phyloP scores from a whole-genome alignment of 2,113 vertebrate species.

The Antidorcas marsupialis region DNA sequence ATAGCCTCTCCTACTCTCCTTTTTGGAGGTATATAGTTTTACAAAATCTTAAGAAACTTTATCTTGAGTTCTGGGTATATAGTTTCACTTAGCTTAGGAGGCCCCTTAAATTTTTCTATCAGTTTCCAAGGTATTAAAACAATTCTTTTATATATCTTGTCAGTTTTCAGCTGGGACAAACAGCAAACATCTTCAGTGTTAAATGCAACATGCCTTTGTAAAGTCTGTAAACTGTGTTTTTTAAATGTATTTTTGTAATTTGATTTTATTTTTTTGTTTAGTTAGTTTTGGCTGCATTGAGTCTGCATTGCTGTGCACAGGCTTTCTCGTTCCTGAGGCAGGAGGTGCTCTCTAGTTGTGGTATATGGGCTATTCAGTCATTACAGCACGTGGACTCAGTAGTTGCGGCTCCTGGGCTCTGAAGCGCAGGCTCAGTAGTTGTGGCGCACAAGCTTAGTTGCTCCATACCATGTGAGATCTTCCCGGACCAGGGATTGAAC shows the following conservation, averaged over 20 bases:
- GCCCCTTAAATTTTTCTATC: background rate
- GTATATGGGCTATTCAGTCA: background rate
- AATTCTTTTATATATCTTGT: background rate
- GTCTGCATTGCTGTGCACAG: background rate
- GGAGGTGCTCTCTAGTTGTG: rapidly evolving
- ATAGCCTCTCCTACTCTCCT: background rate
- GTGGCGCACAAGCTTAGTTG: background rate
- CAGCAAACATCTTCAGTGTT: background rate
- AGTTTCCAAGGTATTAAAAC: background rate
- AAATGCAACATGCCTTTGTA: background rate
- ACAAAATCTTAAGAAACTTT: background rate
- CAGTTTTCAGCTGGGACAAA: background rate
- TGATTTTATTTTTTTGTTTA: background rate
- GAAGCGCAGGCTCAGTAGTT: background rate
- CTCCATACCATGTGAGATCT: background rate
- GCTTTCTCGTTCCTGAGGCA: background rate
- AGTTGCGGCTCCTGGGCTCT: background rate
- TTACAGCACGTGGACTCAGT: background rate
- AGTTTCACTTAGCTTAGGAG: background rate
- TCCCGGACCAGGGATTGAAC: background rate
- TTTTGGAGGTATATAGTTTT: background rate
- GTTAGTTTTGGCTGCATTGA: background rate
- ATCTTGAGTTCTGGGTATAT: background rate
- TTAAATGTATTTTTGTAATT: background rate
- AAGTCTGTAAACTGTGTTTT: background rate